Evolutionary conservation across 2,888 invertebrate species (phyloP).

Genomic region (Glaucopsyche alexis): DNA sequence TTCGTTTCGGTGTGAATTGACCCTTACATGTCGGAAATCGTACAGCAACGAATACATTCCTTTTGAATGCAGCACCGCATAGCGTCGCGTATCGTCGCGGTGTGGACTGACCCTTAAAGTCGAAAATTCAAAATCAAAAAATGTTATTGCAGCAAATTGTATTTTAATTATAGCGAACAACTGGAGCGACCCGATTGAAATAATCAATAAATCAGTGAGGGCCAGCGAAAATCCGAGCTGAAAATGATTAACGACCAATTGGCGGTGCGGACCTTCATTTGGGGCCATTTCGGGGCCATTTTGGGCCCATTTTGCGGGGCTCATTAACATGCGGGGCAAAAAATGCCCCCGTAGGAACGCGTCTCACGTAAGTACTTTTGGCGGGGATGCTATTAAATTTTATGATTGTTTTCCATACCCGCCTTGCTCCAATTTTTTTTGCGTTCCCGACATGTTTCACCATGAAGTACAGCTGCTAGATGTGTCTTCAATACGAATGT

Average conservation of each 20-base stretch:
- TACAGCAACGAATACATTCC: no score
- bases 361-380: constrained; percentile 70
- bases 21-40: no score
- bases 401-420: constrained; percentile 75
- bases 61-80: no score
- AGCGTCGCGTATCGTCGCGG: no score
- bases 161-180: constrained; percentile 24
- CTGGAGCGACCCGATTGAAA: constrained; percentile 23
- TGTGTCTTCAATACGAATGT: constrained; percentile 37
- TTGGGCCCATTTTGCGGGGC: constrained; percentile 44
- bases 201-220: constrained; percentile 28
- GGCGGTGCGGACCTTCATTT: constrained; percentile 36
- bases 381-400: constrained; percentile 78
- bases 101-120: not conserved
- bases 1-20: no score
- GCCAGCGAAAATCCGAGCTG: constrained; percentile 21
- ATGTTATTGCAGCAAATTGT: constrained; percentile 10
- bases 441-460: constrained; percentile 49
- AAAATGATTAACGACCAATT: constrained; percentile 34
- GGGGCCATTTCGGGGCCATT: constrained; percentile 53
- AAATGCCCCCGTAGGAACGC: constrained; percentile 60
- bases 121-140: not conserved
- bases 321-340: constrained; percentile 58
- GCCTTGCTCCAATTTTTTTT: constrained; percentile 76
- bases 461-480: constrained; percentile 49